Base-by-base conservation (phyloP, 2,888 invertebrate species). In the Epistrophella euchroma region DNA sequence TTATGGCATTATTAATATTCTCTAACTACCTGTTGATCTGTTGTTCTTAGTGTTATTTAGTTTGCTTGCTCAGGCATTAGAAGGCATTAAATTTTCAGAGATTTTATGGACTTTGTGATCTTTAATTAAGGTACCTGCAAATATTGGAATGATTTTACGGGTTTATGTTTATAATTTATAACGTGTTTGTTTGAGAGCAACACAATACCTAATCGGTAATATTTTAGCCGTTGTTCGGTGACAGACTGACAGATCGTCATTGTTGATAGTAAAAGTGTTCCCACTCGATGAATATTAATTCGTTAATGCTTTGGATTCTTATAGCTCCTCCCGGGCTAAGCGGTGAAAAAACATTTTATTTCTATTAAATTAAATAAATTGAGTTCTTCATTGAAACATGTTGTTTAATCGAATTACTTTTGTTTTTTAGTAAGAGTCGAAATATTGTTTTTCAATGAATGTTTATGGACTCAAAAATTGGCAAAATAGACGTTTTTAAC, bases 1-100 rank as follows among this genome's bases (percentile, higher is more conserved):
- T 68, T 76, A 76, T 68, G 47, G 68, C 40, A 35, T 45, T 45
- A 43, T 75, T 45, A 66, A 19, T 66, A 45, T 47, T 66, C 11
- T 56, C 43, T 56, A 55, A n/a, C 43, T 55, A 55, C 64, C 43
- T 45, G 55, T 64, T 15, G 17, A 47, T 66, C 13, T 47, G 45
- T 19, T n/a, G 15, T 19, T 64, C 4, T 55, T 55, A 43, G 2
- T 62, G 25, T 4, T 28, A 28, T 28, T 62, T n/a, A 62, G 25
- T n/a, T 45, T 64, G 45, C 32, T 64, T 64, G 64, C 6, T 13
- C 7, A 45, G 45, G 64, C 19, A 64, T 64, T 64, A 32, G 19
- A 43, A 43, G 43, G 3, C 17, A 45, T 45, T 17, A 22, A 13
- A 28, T 11, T 15, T 45, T 10, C 2, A 15, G 13, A 45, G 45